Conservation (phyloP, 1,140 invertebrate species). For the Amphibalanus amphitrite region DNA sequence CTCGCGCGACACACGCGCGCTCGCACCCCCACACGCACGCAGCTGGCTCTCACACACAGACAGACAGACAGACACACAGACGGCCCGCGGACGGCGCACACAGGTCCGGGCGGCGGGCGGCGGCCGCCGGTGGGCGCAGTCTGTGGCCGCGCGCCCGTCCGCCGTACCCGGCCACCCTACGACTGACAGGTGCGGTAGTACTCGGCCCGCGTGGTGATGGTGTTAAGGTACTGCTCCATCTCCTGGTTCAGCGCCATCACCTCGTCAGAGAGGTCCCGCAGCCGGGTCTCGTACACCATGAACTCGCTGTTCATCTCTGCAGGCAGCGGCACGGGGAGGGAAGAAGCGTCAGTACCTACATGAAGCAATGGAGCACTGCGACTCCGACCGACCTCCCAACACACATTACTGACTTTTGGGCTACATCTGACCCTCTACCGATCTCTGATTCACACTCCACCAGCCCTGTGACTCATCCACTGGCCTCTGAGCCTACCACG, state of each 20-base stretch:
- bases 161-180: not conserved
- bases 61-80: not conserved
- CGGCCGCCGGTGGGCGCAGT: not conserved
- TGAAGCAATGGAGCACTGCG: too few relatives aligned
- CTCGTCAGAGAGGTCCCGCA: constrained; percentile 26
- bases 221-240: constrained; percentile 30
- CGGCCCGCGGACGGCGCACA: too few relatives aligned
- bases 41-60: not conserved
- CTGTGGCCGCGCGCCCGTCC: not conserved
- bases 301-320: constrained; percentile 34
- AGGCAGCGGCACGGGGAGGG: too few relatives aligned
- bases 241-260: constrained; percentile 28
- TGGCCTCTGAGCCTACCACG: too few relatives aligned
- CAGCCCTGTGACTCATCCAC: too few relatives aligned
- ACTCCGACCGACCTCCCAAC: too few relatives aligned
- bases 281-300: constrained; percentile 27
- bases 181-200: constrained; percentile 30
- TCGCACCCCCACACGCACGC: not conserved
- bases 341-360: too few relatives aligned
- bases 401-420: too few relatives aligned
- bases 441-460: too few relatives aligned
- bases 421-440: too few relatives aligned
- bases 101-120: too few relatives aligned
- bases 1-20: constrained; percentile 1
- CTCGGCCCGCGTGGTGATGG: constrained; percentile 30